Base-by-base conservation (phyloP, 2,888 invertebrate genomes). In the Drosophila percnosoma region DNA sequence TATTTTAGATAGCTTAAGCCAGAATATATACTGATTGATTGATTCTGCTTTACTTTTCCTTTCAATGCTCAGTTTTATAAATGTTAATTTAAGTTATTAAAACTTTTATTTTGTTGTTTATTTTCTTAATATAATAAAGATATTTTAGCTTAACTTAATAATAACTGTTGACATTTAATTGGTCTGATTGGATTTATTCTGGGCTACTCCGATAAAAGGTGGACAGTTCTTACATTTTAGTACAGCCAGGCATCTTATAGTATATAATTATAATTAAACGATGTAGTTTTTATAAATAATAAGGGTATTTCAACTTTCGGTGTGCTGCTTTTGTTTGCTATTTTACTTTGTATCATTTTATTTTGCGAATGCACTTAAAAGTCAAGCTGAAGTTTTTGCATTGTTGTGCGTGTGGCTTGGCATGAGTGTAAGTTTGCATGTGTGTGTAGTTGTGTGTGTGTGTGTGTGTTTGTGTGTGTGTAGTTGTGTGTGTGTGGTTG, bases 301-400 rank as follows among this genome's bases (percentile, higher is more conserved):
- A 18, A 38, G 57, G 21, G 40, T 42, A 42, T 57, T 6, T 7
- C 5, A 31, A 11, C 2, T 6, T 10, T 38, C 68, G 45, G 31
- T 31, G 18, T 53, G 31, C n/a, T 4, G 6, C 1, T 5, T 21
- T 4, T 40, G 2, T 31, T 58, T n/a, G 42, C 7, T 2, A n/a
- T 45, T 66, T 58, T 31, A 57, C 45, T n/a, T 51, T 66, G 51
- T 57, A 55, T 6, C 18, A 24, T 57, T 72, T 62, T 51, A 13
- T 57, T 49, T 62, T 42, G 54, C 33, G 63, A 36, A 31, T 64
- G 78, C 78, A 80, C 68, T 80, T 80, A 63, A 80, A 80, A 80
- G 71, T 80, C 67, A 72, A 58, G 49, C 49, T 60, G 45, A 65
- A 75, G 72, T 72, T 68, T 68, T 60, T 40, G 53, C 68, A 71